Percentiles rank a stretch among this genome's conserved stretches.
Conservation (phyloP, 2,113 vertebrate species). For the Miniopterus natalensis region DNA sequence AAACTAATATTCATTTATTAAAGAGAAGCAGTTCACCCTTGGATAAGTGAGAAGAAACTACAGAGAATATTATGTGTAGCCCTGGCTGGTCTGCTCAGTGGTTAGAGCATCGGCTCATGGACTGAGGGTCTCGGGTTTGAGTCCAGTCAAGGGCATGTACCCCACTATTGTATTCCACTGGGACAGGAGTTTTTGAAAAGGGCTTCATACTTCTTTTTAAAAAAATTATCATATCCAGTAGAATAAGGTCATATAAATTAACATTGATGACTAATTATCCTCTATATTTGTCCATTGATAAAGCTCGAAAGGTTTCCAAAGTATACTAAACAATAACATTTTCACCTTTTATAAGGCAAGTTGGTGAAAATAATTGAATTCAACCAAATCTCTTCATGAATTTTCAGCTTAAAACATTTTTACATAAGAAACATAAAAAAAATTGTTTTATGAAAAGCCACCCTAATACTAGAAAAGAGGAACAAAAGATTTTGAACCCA, state of each 20-base stretch:
- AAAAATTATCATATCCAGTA: conserved; percentile 68
- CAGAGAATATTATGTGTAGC: neutral
- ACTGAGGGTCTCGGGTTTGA: no score
- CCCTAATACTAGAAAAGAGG: conserved; percentile 75
- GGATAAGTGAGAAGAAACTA: conserved; percentile 61
- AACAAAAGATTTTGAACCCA: conserved; percentile 80
- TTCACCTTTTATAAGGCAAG: conserved; percentile 87
- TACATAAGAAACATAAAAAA: conserved; percentile 81
- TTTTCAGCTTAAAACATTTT: conserved; percentile 55
- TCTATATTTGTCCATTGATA: neutral
- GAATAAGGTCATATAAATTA: conserved; percentile 79
- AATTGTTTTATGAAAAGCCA: conserved; percentile 85
- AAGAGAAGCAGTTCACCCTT: conserved; percentile 47
- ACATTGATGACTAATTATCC: conserved; percentile 73
- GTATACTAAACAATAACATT: conserved; percentile 68
- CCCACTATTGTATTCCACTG: conserved; percentile 49
- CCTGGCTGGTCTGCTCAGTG: no score
- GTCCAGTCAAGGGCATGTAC: neutral
- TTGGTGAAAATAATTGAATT: conserved; percentile 62
- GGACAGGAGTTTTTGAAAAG: conserved; percentile 71
- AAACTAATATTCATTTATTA: conserved; percentile 13
- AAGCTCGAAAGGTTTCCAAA: conserved; percentile 64
- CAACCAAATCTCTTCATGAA: conserved; percentile 76
- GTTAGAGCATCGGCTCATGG: no score
- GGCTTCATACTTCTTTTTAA: conserved; percentile 76